phyloP scores from a whole-genome alignment of 2,113 vertebrate species.

The Mionectes macconnelli region DNA sequence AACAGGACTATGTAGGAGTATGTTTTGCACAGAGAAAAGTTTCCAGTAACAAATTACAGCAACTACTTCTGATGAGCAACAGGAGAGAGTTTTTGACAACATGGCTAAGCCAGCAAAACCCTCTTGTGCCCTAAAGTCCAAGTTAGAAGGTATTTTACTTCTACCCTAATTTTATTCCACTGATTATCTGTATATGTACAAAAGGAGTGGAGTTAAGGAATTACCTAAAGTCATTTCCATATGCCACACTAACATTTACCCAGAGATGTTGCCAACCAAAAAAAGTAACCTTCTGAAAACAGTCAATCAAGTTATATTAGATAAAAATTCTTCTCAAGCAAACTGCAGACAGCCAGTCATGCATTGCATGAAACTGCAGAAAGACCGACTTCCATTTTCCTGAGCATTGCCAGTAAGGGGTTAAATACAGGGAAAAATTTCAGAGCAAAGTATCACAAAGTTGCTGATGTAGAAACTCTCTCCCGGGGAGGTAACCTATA shows the following conservation, averaged over 20 bases:
- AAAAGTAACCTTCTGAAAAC: background rate
- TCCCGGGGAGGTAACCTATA: conserved; percentile 36
- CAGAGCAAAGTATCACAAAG: conserved; percentile 10
- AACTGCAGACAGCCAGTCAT: background rate
- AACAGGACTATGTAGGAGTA: background rate
- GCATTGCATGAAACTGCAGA: background rate
- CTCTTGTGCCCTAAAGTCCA: background rate
- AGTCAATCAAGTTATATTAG: background rate
- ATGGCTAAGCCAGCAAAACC: background rate
- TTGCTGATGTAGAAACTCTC: conserved; percentile 45
- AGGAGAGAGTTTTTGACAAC: background rate
- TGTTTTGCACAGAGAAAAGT: background rate
- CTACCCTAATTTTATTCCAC: background rate
- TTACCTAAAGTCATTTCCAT: background rate
- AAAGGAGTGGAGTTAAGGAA: background rate
- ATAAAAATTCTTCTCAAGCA: background rate
- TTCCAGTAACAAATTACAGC: background rate
- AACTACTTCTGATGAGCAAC: background rate
- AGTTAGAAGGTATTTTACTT: background rate
- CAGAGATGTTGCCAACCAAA: background rate
- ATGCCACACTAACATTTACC: background rate
- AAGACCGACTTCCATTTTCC: background rate
- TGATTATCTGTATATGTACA: background rate
- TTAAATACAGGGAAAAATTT: conserved; percentile 45
- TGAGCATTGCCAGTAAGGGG: background rate